These are phyloP conservation scores for Leptinotarsa lineolata DNA, from an alignment of 1,140 invertebrate species.

Conservation along the genomic window DNA sequence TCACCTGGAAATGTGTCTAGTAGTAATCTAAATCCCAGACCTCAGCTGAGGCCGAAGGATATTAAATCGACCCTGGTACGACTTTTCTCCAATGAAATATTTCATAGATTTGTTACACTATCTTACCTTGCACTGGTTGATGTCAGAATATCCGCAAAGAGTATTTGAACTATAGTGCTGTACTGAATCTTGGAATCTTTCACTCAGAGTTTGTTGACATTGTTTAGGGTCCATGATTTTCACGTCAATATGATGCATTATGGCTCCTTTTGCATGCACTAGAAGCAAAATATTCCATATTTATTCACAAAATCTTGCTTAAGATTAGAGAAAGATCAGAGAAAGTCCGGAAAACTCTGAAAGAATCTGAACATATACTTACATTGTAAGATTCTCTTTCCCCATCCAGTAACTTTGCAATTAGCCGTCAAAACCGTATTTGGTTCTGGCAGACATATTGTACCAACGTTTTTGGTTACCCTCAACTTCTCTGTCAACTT, in stretches of 20 bases:
- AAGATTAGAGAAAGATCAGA: too few relatives aligned
- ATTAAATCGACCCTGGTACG: not conserved
- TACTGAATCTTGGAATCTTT: constrained; percentile 59
- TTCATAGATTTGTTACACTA: not conserved
- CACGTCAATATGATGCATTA: constrained; percentile 75
- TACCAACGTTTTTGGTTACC: constrained; percentile 70
- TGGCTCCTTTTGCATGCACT: constrained; percentile 72
- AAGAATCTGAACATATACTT: constrained; percentile 48
- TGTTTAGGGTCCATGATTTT: constrained; percentile 64
- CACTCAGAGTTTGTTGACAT: constrained; percentile 63
- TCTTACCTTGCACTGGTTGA: constrained; percentile 59
- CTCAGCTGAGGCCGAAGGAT: too few relatives aligned
- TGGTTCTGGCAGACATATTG: constrained; percentile 67
- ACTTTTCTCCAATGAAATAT: constrained; percentile 12
- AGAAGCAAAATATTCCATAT: constrained; percentile 42
- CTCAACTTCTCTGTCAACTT: constrained; percentile 66
- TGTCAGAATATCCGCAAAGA: constrained; percentile 47
- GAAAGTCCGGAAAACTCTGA: not conserved
- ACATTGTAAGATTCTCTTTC: constrained; percentile 78
- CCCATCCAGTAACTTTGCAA: constrained; percentile 82
- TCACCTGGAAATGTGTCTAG: too few relatives aligned
- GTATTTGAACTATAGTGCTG: constrained; percentile 59
- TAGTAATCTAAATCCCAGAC: too few relatives aligned
- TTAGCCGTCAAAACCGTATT: constrained; percentile 58
- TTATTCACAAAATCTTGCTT: not conserved